A percentile compares a stretch with the other conserved stretches of the same genome.
phyloP scores from a whole-genome alignment of 2,797 vertebrate species.

The Propithecus deckenii region DNA sequence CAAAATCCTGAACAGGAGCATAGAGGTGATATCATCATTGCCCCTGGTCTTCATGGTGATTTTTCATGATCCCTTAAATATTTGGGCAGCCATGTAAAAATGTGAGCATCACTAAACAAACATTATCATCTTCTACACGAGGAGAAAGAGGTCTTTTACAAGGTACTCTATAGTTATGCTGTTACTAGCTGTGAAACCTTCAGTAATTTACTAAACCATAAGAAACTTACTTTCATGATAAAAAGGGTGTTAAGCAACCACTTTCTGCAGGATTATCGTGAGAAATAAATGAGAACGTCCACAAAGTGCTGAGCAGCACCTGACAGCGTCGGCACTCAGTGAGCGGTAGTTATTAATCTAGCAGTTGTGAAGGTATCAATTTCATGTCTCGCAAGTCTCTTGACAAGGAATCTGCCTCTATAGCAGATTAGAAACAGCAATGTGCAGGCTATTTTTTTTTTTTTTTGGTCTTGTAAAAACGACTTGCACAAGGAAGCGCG shows the following conservation, averaged over 20 bases:
- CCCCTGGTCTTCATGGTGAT: neutral
- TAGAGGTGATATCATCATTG: neutral
- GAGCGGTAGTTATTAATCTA: no score
- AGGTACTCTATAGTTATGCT: no score
- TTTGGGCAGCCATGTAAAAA: neutral
- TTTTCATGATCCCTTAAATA: neutral
- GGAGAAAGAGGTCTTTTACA: neutral
- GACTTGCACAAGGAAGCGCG: neutral
- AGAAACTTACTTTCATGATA: neutral
- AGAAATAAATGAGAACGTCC: neutral
- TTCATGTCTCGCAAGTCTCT: neutral
- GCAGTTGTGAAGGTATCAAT: neutral
- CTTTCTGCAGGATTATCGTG: neutral
- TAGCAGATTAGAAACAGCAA: neutral
- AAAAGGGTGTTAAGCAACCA: neutral
- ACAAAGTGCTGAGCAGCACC: neutral
- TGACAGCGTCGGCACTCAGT: rapidly evolving
- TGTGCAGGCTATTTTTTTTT: rapidly evolving
- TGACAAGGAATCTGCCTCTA: neutral
- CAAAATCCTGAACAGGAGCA: neutral
- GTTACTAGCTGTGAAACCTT: neutral
- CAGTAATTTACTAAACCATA: neutral
- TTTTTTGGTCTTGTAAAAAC: neutral
- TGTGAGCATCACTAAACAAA: neutral
- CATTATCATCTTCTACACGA: neutral